These are phyloP conservation scores for Polyploca ridens DNA, from an alignment of 2,888 invertebrate genomes.

Conservation along the genomic window DNA sequence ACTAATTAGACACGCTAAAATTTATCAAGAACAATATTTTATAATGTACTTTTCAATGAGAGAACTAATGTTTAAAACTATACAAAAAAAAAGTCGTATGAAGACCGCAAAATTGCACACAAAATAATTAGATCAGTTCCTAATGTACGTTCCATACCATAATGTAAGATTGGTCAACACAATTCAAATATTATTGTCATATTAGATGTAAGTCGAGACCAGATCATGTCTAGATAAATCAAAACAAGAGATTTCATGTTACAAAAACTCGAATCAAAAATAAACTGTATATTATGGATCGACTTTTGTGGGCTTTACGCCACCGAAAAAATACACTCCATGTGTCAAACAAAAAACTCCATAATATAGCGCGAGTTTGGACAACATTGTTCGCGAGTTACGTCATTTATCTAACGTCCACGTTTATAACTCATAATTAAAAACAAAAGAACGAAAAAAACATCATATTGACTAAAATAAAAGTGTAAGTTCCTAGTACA, in stretches of 20 bases:
- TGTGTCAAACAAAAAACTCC: too few species aligned
- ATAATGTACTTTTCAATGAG: constrained; percentile 38
- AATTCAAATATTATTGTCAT: neutral
- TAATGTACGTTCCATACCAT: constrained; percentile 34
- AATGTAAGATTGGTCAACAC: constrained; percentile 22
- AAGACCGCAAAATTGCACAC: constrained; percentile 47
- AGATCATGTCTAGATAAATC: neutral
- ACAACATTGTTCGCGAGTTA: too few species aligned
- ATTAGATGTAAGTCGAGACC: neutral
- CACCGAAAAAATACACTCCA: too few species aligned
- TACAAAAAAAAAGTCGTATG: constrained; percentile 23
- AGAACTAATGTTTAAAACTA: constrained; percentile 30
- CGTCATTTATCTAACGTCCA: too few species aligned
- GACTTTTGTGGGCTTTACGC: too few species aligned
- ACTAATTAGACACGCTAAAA: constrained; percentile 24
- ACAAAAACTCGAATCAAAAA: too few species aligned
- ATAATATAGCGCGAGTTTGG: too few species aligned
- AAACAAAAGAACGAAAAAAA: too few species aligned
- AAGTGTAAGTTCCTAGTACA: too few species aligned
- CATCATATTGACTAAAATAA: too few species aligned
- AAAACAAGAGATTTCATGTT: too few species aligned
- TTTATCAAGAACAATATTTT: constrained; percentile 6
- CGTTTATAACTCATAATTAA: too few species aligned
- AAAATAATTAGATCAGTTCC: constrained; percentile 22
- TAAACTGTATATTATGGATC: neutral